phyloP scores from a whole-genome alignment of 2,797 vertebrate species.

The Liasis olivaceus region DNA sequence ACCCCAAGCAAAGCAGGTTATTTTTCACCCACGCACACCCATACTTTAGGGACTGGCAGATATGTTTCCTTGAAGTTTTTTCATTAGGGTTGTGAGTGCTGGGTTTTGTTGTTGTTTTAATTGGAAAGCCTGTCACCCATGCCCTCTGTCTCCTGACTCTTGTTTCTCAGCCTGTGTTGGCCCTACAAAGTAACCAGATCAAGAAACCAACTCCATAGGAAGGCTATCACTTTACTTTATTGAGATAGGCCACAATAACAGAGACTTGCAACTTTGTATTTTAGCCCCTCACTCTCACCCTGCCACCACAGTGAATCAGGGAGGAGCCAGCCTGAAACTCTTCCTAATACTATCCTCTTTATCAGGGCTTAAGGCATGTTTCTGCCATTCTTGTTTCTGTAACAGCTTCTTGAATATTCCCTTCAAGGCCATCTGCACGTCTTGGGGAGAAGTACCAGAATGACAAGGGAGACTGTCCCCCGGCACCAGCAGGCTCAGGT shows the following conservation, averaged over 20 bases:
- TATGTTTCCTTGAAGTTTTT: neutral
- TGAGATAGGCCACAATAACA: neutral
- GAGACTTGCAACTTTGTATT: neutral
- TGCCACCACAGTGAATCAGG: neutral
- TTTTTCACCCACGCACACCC: neutral
- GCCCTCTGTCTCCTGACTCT: neutral
- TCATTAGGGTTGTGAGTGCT: neutral
- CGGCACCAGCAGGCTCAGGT: neutral
- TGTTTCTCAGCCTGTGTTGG: neutral
- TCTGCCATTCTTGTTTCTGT: neutral
- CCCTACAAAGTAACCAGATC: neutral
- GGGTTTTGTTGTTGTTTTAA: neutral
- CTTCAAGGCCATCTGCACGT: neutral
- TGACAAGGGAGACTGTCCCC: neutral
- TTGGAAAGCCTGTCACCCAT: neutral
- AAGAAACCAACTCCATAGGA: neutral
- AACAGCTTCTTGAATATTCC: neutral
- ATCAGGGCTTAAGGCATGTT: neutral
- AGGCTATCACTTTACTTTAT: neutral
- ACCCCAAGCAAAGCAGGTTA: neutral
- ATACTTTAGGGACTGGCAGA: neutral
- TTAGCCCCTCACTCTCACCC: neutral
- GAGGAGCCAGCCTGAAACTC: too few relatives aligned
- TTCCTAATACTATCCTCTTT: neutral
- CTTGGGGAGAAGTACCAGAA: neutral